Conservation (phyloP, 1,140 invertebrate species). For the Helicoverpa zea region DNA sequence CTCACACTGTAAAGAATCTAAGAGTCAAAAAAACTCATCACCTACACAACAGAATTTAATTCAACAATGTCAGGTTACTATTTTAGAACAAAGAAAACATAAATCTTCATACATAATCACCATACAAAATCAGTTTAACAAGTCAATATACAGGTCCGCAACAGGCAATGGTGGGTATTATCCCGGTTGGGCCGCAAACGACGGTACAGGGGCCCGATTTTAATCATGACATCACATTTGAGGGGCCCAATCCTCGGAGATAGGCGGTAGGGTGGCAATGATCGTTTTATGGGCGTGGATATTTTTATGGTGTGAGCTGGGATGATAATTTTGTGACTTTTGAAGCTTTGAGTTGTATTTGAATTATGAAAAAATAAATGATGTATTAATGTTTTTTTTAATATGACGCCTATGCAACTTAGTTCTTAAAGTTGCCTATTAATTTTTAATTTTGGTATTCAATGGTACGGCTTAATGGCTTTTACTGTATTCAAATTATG, state of each 20-base stretch:
- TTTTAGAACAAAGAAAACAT: not conserved
- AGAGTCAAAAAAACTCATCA: no score
- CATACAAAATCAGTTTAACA: slow-evolving; percentile 24
- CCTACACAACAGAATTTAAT: not conserved
- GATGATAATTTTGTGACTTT: not conserved
- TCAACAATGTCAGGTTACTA: not conserved
- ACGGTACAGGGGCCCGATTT: slow-evolving; percentile 13
- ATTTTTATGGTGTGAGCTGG: not conserved
- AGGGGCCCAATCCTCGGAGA: slow-evolving; percentile 34
- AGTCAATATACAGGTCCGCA: slow-evolving; percentile 37
- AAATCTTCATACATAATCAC: not conserved
- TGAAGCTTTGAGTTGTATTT: not conserved
- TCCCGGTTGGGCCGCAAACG: slow-evolving; percentile 14
- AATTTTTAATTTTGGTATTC: no score
- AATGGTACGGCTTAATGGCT: no score
- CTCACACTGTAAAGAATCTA: no score
- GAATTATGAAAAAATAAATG: no score
- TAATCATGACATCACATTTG: slow-evolving; percentile 46
- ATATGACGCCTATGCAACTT: no score
- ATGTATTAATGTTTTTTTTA: no score
- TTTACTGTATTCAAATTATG: not conserved
- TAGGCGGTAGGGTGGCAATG: slow-evolving; percentile 20
- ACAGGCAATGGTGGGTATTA: not conserved
- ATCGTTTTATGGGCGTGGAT: not conserved
- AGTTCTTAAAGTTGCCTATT: no score